Base-by-base conservation (phyloP, 2,113 vertebrate genomes). In the Otis tarda region DNA sequence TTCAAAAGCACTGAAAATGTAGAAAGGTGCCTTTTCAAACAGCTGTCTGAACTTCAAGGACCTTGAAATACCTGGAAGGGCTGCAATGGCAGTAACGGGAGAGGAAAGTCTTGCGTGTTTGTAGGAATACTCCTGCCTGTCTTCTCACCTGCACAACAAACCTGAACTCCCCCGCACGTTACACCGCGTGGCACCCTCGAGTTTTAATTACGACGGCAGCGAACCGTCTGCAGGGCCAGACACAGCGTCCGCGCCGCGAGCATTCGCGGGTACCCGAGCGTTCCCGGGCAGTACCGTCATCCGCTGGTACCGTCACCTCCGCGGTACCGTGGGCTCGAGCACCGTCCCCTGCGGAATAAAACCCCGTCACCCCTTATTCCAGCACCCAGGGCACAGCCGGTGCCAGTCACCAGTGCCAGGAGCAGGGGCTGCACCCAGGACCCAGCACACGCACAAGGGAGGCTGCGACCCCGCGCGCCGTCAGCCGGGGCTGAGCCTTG, bases 21-120 rank as follows among this genome's bases (percentile, higher is more conserved):
- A 7, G 45, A 92, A 86, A 2, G 79, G 97, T 97, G 96, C 97
- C 96, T 97, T 97, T 90, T 75, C 24, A 1, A 87, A 53, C 68
- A 57, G 31, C 55, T 52, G 13, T 52, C 75, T 43, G 71, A 76
- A 57, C 43, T 95, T 63, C 4, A 57, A 33, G 63, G 90, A 68
- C 61, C 74, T 73, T 70, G 70, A 64, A 83, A 35, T 33, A 14
- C 4, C 50, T 75, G 77, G n/a, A 70, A 92, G n/a, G 68, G 59
- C 88, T 76, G 59, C 30, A 30, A 0, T 1, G 10, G 49, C 89
- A 63, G 64, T 3, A 14, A 47, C 37, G 45, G 1, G 33, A 53
- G 73, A 64, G 61, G 83, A 61, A 56, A 41, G 41, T 9, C 7
- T 14, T 39, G 52, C 15, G 27, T 6, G 6, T 37, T 17, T 57